Base-by-base conservation (phyloP, 1,140 invertebrate genomes). In the Drosophila chauvacae region DNA sequence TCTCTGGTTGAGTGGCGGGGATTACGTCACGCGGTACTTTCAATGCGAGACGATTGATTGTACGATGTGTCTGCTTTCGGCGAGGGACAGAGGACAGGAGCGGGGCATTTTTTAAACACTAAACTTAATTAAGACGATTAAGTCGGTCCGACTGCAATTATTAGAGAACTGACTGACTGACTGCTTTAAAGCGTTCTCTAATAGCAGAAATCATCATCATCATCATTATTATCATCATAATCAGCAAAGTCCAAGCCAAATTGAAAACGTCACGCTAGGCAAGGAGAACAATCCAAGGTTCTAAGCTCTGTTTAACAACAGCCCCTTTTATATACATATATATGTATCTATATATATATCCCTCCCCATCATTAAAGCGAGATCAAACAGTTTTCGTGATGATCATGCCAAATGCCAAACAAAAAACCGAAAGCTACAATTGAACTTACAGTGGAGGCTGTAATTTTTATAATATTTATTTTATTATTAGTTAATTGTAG, bases 61-160 rank as follows among this genome's bases (percentile, higher is more conserved):
- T 64, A 35, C 16, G 53, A 65, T 76, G 60, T 65, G 39, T 77
- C 70, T 70, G 57, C 75, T 62, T 77, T 77, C 23, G 74, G 42
- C 35, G 55, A 16, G 18, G 42, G 20, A 53, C n/a, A 45, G 16
- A 14, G 41, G 10, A 11, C 23, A 23, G 42, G 41, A 14, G n/a
- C 3, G 7, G 16, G 18, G 18, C 18, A n/a, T 23, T 44, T 11
- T 10, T 7, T 42, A 30, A 48, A 58, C 26, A 58, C 42, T 56
- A 66, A 77, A 78, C 75, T 62, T 63, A 78, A 78, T 78, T 78
- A 78, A 78, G 64, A 60, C 65, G 58, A 71, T 78, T 78, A 77
- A 70, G 42, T 59, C 63, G 69, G 48, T 26, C 39, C 13, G 62
- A 72, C 10, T 75, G 73, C 71, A 57, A 58, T 76, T 68, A 69